Evolutionary conservation across 2,888 invertebrate species (phyloP).

Genomic region (Nomada fabriciana): DNA sequence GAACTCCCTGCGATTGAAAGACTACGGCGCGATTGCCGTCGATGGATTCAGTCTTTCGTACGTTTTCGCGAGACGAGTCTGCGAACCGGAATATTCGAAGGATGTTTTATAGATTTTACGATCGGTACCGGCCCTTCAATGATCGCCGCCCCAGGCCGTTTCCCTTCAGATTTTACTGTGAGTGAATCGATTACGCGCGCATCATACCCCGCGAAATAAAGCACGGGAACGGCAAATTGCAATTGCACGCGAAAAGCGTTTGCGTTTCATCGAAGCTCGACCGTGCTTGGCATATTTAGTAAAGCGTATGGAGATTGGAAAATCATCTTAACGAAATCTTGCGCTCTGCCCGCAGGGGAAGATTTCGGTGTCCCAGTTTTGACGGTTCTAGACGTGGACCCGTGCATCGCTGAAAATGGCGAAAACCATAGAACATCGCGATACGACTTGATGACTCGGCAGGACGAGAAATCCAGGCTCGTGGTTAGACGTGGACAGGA

Average conservation of each 20-base stretch:
- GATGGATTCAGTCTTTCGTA: slow-evolving; percentile 64
- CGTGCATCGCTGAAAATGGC: slow-evolving; percentile 90
- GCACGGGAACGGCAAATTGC: neutral
- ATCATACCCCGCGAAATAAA: neutral
- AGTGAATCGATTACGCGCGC: slow-evolving; percentile 64
- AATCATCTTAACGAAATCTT: neutral
- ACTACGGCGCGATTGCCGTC: slow-evolving; percentile 19
- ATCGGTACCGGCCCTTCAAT: slow-evolving; percentile 83
- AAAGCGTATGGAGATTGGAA: neutral
- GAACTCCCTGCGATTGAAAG: slow-evolving; percentile 40
- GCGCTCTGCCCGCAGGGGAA: slow-evolving; percentile 74
- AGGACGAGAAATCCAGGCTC: slow-evolving; percentile 85
- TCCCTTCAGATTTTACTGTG: slow-evolving; percentile 82
- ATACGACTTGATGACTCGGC: slow-evolving; percentile 90
- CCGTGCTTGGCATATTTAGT: slow-evolving; percentile 20
- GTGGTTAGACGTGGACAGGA: slow-evolving; percentile 94
- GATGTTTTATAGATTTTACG: slow-evolving; percentile 84
- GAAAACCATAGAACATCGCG: slow-evolving; percentile 91
- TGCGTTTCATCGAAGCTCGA: neutral
- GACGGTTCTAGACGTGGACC: slow-evolving; percentile 90
- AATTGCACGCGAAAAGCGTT: too few species aligned
- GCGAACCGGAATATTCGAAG: slow-evolving; percentile 51
- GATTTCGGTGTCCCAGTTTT: slow-evolving; percentile 85
- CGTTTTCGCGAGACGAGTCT: slow-evolving; percentile 52
- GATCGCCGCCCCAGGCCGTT: slow-evolving; percentile 78